Conservation (phyloP, 2,888 invertebrate genomes). For the Melinaea menophilus region DNA sequence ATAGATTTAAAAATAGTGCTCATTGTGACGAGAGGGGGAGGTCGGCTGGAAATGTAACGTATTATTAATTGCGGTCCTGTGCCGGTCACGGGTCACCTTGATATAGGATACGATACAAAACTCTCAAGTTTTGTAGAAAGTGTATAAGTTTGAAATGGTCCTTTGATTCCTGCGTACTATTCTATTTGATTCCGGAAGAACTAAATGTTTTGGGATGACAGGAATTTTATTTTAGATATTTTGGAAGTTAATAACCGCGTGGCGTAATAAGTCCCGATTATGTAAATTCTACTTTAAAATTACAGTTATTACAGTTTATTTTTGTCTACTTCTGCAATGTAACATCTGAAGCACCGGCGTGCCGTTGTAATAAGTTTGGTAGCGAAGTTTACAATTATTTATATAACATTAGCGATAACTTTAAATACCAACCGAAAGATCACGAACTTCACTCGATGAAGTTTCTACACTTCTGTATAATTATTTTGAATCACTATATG, state of each 20-base stretch:
- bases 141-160: constrained; percentile 17
- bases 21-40: neutral
- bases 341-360: no score
- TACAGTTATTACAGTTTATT: neutral
- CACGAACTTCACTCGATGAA: neutral
- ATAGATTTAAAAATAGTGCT: no score
- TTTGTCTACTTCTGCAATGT: neutral
- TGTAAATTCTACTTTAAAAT: neutral
- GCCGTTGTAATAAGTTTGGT: no score
- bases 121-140: constrained; percentile 11
- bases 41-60: constrained; percentile 14
- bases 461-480: neutral
- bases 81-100: neutral
- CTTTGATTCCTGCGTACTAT: constrained; percentile 13
- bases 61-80: constrained; percentile 25
- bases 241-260: neutral
- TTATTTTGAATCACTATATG: neutral
- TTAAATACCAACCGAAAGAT: neutral
- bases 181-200: neutral
- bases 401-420: neutral
- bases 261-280: neutral
- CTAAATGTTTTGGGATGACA: neutral
- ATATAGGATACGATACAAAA: neutral
- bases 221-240: neutral
- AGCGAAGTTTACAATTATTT: no score